A percentile compares a stretch with the other conserved stretches of the same genome.
phyloP scores from a whole-genome alignment of 2,888 invertebrate species.

The Yponomeuta sedellus region DNA sequence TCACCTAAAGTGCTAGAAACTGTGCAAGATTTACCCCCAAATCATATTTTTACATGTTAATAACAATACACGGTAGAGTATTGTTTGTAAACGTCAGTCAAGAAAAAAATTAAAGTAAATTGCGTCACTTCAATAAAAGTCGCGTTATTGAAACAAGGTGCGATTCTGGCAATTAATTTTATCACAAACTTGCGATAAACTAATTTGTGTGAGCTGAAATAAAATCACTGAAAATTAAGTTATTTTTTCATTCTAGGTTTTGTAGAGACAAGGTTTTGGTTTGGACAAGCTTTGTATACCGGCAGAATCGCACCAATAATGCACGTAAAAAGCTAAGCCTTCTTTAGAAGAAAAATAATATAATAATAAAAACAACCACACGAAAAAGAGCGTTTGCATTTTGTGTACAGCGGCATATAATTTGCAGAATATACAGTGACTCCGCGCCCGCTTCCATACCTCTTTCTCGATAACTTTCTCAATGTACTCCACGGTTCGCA shows the following conservation, averaged over 20 bases:
- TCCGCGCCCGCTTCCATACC: constrained; percentile 78
- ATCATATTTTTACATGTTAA: constrained; percentile 24
- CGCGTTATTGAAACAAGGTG: too few relatives aligned
- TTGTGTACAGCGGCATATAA: constrained; percentile 62
- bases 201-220: too few relatives aligned
- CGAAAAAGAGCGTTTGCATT: constrained; percentile 50
- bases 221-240: too few relatives aligned
- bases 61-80: constrained; percentile 5
- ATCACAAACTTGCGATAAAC: too few relatives aligned
- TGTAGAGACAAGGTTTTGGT: too few relatives aligned
- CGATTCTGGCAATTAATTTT: too few relatives aligned
- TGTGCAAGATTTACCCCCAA: constrained; percentile 25
- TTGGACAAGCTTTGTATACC: too few relatives aligned
- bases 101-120: background rate
- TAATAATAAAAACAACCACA: constrained; percentile 52
- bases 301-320: constrained; percentile 22
- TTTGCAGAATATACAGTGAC: constrained; percentile 60
- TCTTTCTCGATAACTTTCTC: constrained; percentile 97
- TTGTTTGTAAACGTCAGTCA: background rate
- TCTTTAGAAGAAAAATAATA: constrained; percentile 37
- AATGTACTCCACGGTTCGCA: constrained; percentile 94
- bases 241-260: too few relatives aligned
- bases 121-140: background rate
- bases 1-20: constrained; percentile 20
- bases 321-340: constrained; percentile 69